Conservation (phyloP, 1,140 invertebrate genomes). For the Eubasilissa regina region DNA sequence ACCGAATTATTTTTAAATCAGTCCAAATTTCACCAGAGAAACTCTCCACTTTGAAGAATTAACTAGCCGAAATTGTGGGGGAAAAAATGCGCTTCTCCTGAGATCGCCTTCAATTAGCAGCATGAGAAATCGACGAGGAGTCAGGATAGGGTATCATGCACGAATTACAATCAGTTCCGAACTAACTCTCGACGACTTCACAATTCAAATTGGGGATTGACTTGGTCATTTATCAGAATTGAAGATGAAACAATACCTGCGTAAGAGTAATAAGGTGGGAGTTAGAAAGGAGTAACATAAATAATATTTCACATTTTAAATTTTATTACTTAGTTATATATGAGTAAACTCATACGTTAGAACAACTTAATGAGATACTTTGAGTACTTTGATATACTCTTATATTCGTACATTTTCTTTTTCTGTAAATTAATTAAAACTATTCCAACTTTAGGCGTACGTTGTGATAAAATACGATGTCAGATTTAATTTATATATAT, state of each 20-base stretch:
- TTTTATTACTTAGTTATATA: no score
- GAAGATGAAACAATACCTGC: conserved; percentile 24
- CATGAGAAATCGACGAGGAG: neutral
- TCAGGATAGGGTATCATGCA: neutral
- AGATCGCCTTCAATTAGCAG: neutral
- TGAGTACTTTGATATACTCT: no score
- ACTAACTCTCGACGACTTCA: neutral
- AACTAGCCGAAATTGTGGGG: neutral
- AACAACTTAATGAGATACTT: no score
- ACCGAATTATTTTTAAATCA: neutral
- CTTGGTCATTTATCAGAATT: conserved; percentile 31
- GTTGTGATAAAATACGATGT: no score
- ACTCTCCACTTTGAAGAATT: conserved; percentile 5
- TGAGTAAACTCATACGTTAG: no score
- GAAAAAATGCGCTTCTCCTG: neutral
- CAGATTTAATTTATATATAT: no score
- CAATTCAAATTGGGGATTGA: conserved; percentile 1
- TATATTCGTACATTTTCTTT: no score
- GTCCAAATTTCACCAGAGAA: neutral
- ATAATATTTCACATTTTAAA: no score
- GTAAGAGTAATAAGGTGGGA: neutral
- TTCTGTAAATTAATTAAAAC: no score
- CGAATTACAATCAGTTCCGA: neutral
- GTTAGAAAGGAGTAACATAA: no score
- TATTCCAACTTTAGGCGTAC: no score